These are phyloP conservation scores for Acleris holmiana DNA, from an alignment of 2,888 invertebrate genomes.

Conservation along the genomic window DNA sequence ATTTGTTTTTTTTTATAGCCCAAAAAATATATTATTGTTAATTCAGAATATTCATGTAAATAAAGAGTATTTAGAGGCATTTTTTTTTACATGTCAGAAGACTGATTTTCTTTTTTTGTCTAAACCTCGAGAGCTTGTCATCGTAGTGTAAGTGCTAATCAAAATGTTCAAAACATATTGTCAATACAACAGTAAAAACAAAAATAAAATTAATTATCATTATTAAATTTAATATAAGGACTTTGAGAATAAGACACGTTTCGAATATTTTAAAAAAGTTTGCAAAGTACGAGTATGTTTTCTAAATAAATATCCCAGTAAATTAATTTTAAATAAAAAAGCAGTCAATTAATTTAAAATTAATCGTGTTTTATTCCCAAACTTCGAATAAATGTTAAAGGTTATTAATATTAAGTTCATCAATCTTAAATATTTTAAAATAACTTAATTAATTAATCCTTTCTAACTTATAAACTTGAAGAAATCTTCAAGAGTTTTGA, in stretches of 20 bases:
- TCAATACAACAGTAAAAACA: slow-evolving; percentile 60
- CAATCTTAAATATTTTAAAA: slow-evolving; percentile 32
- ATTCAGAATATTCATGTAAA: too few relatives aligned
- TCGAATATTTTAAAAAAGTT: neutral
- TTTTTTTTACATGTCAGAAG: slow-evolving; percentile 29
- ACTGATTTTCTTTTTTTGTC: slow-evolving; percentile 36
- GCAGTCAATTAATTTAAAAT: slow-evolving; percentile 27
- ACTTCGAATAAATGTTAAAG: slow-evolving; percentile 32
- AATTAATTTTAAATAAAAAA: neutral
- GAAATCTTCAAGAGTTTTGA: slow-evolving; percentile 20
- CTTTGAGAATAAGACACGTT: slow-evolving; percentile 26
- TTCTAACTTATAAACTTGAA: slow-evolving; percentile 13
- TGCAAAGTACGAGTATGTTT: too few relatives aligned
- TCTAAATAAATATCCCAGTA: neutral
- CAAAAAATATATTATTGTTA: too few relatives aligned
- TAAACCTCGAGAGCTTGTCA: slow-evolving; percentile 75
- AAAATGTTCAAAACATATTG: slow-evolving; percentile 78
- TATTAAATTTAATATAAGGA: slow-evolving; percentile 48
- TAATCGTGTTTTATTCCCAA: slow-evolving; percentile 27
- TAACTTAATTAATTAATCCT: slow-evolving; percentile 30
- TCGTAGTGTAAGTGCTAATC: slow-evolving; percentile 67
- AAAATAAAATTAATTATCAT: slow-evolving; percentile 51
- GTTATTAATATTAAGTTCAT: slow-evolving; percentile 34
- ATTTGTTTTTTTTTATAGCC: too few relatives aligned
- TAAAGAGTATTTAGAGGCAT: neutral